A percentile compares a stretch with the other conserved stretches of the same genome.
These are phyloP conservation scores for Polymixis lichenea DNA, from an alignment of 2,888 invertebrate genomes.

Conservation along the genomic window DNA sequence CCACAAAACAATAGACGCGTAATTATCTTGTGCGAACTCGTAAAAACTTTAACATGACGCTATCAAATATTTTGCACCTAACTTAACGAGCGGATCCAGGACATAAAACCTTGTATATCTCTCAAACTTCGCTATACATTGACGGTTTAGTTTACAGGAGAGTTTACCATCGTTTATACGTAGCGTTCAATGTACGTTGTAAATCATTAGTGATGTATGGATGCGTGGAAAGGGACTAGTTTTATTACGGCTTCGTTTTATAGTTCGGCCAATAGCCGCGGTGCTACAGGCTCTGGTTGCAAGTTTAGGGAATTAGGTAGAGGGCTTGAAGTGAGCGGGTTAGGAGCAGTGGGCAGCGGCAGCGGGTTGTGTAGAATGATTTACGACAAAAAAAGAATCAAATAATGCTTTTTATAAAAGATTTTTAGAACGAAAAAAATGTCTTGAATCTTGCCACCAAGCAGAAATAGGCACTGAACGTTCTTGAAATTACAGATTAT, in stretches of 20 bases:
- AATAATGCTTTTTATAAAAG: not conserved
- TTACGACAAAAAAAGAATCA: not conserved
- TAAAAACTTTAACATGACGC: slow-evolving; percentile 79
- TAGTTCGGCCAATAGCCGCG: slow-evolving; percentile 82
- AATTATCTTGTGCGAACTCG: slow-evolving; percentile 79
- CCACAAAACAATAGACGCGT: slow-evolving; percentile 80
- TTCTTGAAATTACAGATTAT: too few relatives aligned
- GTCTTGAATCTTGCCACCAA: too few relatives aligned
- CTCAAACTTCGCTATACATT: slow-evolving; percentile 51
- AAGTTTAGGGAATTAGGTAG: slow-evolving; percentile 81
- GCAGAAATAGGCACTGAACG: too few relatives aligned
- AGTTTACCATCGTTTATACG: not conserved
- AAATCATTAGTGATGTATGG: slow-evolving; percentile 88
- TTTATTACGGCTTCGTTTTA: slow-evolving; percentile 86
- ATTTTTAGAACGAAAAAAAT: too few relatives aligned
- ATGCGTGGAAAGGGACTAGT: slow-evolving; percentile 80
- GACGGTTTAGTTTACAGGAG: slow-evolving; percentile 23
- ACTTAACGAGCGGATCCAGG: slow-evolving; percentile 70
- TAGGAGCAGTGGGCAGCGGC: slow-evolving; percentile 25
- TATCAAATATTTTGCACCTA: slow-evolving; percentile 87
- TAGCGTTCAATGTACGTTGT: slow-evolving; percentile 71
- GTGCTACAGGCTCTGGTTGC: slow-evolving; percentile 81
- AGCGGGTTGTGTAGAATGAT: not conserved
- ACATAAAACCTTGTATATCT: slow-evolving; percentile 64
- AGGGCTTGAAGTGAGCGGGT: slow-evolving; percentile 68